phyloP scores from a whole-genome alignment of 1,140 invertebrate species.

The Phymastichus coffea region DNA sequence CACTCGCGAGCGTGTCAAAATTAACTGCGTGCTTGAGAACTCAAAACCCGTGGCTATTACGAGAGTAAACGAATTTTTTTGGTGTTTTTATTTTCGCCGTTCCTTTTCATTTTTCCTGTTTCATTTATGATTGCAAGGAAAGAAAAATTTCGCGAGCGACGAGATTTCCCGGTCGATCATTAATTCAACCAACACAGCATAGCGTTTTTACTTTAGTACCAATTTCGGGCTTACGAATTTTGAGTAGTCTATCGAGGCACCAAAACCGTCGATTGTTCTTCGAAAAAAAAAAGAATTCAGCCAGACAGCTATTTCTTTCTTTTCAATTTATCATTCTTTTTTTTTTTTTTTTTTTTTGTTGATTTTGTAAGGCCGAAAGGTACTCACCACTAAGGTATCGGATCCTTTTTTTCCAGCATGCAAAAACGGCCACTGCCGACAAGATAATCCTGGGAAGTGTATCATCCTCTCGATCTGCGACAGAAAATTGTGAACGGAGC shows the following conservation, averaged over 20 bases:
- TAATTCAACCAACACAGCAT: neutral
- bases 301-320: constrained; percentile 8
- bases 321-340: no score
- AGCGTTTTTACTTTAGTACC: neutral
- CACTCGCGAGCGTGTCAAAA: constrained; percentile 2
- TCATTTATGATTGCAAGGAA: no score
- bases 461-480: constrained; percentile 36
- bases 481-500: constrained; percentile 39
- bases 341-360: neutral
- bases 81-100: no score
- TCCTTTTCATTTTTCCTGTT: no score
- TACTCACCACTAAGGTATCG: neutral
- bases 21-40: neutral
- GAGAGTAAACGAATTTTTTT: neutral
- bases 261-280: constrained; percentile 41
- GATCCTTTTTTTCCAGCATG: neutral
- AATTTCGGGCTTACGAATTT: constrained; percentile 39
- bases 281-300: constrained; percentile 3
- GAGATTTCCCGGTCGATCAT: constrained; percentile 27
- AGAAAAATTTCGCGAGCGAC: constrained; percentile 14
- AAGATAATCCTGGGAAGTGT: no score
- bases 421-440: no score
- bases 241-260: constrained; percentile 56
- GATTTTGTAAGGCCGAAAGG: neutral
- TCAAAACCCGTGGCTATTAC: constrained; percentile 11